Evolutionary conservation across 2,113 vertebrate genomes (phyloP).

Genomic region (Ochotona curzoniae): DNA sequence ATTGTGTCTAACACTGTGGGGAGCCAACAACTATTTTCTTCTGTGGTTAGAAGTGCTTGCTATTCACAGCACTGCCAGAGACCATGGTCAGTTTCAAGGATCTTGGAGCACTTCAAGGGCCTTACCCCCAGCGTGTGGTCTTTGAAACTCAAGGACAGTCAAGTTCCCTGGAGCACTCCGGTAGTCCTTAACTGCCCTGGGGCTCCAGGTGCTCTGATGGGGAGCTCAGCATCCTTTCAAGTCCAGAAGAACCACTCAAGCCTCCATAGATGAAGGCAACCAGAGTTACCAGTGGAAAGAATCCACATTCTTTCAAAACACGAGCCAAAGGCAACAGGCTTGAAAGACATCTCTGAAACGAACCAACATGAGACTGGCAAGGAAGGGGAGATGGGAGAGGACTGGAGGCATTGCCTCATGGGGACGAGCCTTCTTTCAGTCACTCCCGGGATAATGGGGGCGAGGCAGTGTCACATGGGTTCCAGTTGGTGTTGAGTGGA

Average conservation of each 20-base stretch:
- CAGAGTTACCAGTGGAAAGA: slow-evolving; percentile 35
- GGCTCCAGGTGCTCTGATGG: neutral
- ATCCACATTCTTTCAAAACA: slow-evolving; percentile 57
- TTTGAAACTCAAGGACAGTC: slow-evolving; percentile 60
- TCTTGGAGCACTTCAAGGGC: neutral
- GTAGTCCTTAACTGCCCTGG: slow-evolving; percentile 54
- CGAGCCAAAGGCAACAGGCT: slow-evolving; percentile 7
- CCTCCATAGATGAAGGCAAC: slow-evolving; percentile 58
- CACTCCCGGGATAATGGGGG: neutral
- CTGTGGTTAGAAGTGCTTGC: neutral
- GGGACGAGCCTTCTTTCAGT: neutral
- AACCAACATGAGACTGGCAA: slow-evolving; percentile 28
- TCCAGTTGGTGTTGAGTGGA: neutral
- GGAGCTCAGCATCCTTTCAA: slow-evolving; percentile 32
- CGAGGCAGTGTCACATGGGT: neutral
- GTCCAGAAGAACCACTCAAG: slow-evolving; percentile 51
- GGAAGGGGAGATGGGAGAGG: neutral
- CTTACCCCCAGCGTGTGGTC: neutral
- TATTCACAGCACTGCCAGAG: slow-evolving; percentile 9
- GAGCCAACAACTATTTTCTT: neutral
- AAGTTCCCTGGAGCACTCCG: slow-evolving; percentile 34
- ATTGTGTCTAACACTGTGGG: neutral
- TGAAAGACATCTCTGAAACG: neutral
- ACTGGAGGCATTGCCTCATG: neutral
- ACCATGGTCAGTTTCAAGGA: neutral